Evolutionary conservation across 1,140 invertebrate species (phyloP), one percentile per base, ranked within the genome.

Genomic region (Zaprionus kolodkinae): DNA sequence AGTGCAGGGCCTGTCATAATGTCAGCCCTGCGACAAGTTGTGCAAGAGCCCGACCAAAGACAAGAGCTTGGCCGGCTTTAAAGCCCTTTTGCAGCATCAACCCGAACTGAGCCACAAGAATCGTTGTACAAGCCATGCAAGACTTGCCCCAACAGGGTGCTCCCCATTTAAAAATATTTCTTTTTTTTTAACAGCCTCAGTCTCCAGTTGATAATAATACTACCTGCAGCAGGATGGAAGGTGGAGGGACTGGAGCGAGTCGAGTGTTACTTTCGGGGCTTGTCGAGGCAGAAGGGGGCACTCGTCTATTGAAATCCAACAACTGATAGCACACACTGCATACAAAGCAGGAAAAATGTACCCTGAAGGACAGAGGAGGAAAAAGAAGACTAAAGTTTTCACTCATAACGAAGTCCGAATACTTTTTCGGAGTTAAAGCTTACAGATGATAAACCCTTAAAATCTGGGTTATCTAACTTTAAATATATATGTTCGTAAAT

Each of bases 11-110:
- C 79, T 84, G 80, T 75, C 84, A 87, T 78, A 87, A 84, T 88
- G 84, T 88, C 84, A 80, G 66, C n/a, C 73, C 72, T 15, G 73
- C 73, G 85, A 81, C 84, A 88, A 87, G 80, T 81, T 87, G 80
- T 74, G 80, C 68, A 62, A 87, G 73, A 73, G 62, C 55, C 67
- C 54, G 61, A 13, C 73, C 45, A 21, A 38, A 59, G 63, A 65
- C 56, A 27, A 38, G 43, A 60, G 38, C 36, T 35, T 40, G 57
- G 3, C n/a, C 35, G 10, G 25, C 61, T 45, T 57, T 76, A 76
- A 79, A 86, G 74, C 68, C 70, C 52, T 15, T 48, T 13, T 48
- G 30, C 56, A 43, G 25, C 21, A 30, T 6, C 10, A 30, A 30
- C n/a, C 21, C 27, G 27, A 50, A 69, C 56, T 69, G 61, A 38